Evolutionary conservation across 64 coral and sea anemone genomes (phyloP), one percentile per base, ranked within the genome.

Genomic region (Porites australiensis): DNA sequence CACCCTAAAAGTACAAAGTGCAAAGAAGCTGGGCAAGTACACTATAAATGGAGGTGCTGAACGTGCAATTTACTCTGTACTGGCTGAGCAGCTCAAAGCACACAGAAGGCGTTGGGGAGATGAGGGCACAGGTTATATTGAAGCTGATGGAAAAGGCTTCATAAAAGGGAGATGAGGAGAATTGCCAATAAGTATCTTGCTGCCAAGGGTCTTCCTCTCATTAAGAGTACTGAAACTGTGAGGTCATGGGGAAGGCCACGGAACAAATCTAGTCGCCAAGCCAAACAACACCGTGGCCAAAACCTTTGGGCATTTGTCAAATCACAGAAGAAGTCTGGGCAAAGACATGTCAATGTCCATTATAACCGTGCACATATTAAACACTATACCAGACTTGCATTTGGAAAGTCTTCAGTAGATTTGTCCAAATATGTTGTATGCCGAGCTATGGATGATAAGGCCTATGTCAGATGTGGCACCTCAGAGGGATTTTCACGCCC

Each of bases 371-470:
- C n/a, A 16, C 87, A 89, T 77, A 72, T 91, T 14, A 82, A 91
- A 21, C 82, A 91, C 69, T 91, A 91, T 22, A 91, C 89, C 18
- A 64, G 79, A 6, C 55, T 91, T 18, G 76, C 89, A 6, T 91
- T 91, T 72, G 89, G 65, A 82, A 53, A 58, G 65, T 74, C 72
- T 27, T 48, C n/a, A 44, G 65, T 54, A 54, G 52, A 51, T 46
- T 87, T 82, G 45, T 72, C 79, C 47, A 71, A 69, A 71, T 74
- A 75, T 61, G 64, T 83, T 43, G 45, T 81, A 21, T n/a, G 79
- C 2, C 89, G 77, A 73, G 89, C 68, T 7, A 82, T 91, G 13
- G 89, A 91, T 50, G 89, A 91, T 59, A 91, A 91, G 66, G 89
- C 89, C 10, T 91, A 91, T 82, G 78, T 91, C 46, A 45, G 78